Percentiles rank a stretch among this genome's conserved stretches.
These are phyloP conservation scores for Heteromurus nitidus DNA, from an alignment of 2,888 invertebrate species.

Conservation along the genomic window DNA sequence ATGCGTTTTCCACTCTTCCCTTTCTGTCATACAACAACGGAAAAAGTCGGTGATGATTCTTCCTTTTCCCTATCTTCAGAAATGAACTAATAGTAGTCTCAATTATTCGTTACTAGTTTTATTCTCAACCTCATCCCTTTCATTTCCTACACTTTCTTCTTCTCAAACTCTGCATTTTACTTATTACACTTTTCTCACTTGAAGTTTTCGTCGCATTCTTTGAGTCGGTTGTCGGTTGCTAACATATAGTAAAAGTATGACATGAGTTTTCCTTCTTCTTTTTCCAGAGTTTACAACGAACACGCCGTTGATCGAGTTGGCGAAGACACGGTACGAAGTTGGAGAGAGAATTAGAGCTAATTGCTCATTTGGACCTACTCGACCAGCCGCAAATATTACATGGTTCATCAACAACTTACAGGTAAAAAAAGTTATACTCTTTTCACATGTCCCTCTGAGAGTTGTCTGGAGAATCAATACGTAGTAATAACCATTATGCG, in stretches of 20 bases:
- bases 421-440: conserved; percentile 63
- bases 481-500: no score
- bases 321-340: conserved; percentile 73
- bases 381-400: conserved; percentile 73
- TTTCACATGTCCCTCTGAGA: not conserved
- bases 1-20: conserved; percentile 23
- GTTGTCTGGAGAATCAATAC: not conserved
- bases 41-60: conserved; percentile 22
- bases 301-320: conserved; percentile 72
- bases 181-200: no score
- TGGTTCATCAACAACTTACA: conserved; percentile 72
- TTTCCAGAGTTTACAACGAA: conserved; percentile 72
- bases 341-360: conserved; percentile 73
- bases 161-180: conserved; percentile 16
- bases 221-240: no score
- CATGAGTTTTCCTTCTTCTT: conserved; percentile 30
- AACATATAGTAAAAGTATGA: no score
- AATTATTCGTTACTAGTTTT: conserved; percentile 46
- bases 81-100: conserved; percentile 45
- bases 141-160: conserved; percentile 14
- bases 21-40: no score
- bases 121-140: conserved; percentile 17
- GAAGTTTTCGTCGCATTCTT: no score
- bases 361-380: conserved; percentile 74
- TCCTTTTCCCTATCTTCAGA: no score